phyloP scores from a whole-genome alignment of 1,140 invertebrate genomes.

The Aporrectodea caliginosa region DNA sequence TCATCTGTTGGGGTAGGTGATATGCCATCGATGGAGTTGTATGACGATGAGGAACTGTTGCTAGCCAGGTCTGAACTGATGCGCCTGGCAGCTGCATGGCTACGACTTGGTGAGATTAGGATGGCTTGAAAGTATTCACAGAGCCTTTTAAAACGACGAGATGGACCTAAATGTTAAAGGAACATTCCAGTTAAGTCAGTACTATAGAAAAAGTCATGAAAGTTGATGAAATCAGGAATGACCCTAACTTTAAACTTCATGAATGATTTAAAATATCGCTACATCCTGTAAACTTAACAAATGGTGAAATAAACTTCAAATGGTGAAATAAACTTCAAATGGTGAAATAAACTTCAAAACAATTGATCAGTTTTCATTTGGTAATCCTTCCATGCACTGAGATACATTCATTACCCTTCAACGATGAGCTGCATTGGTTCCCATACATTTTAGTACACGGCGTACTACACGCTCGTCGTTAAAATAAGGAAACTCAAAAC shows the following conservation, averaged over 20 bases:
- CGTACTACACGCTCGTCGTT: too few relatives aligned
- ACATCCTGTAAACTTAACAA: background rate
- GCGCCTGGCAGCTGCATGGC: conserved; percentile 19
- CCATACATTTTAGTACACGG: too few relatives aligned
- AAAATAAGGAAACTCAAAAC: too few relatives aligned
- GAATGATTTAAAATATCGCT: background rate
- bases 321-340: background rate
- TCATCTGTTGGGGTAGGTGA: background rate
- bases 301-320: background rate
- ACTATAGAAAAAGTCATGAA: background rate
- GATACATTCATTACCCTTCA: too few relatives aligned
- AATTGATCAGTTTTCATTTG: too few relatives aligned
- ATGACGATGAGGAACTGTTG: conserved; percentile 29
- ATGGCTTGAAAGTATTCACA: conserved; percentile 87
- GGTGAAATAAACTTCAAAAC: background rate
- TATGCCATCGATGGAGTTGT: conserved; percentile 31
- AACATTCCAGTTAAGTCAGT: background rate
- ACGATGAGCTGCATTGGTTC: too few relatives aligned
- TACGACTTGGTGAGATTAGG: conserved; percentile 37
- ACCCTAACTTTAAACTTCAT: background rate
- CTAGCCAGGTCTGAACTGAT: conserved; percentile 28
- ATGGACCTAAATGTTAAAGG: conserved; percentile 69
- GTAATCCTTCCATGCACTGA: too few relatives aligned
- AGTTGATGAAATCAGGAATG: background rate
- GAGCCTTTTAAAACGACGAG: conserved; percentile 86